Evolutionary conservation across 2,888 invertebrate species (phyloP), one percentile per base, ranked within the genome.

Genomic region (Blera fallax): DNA sequence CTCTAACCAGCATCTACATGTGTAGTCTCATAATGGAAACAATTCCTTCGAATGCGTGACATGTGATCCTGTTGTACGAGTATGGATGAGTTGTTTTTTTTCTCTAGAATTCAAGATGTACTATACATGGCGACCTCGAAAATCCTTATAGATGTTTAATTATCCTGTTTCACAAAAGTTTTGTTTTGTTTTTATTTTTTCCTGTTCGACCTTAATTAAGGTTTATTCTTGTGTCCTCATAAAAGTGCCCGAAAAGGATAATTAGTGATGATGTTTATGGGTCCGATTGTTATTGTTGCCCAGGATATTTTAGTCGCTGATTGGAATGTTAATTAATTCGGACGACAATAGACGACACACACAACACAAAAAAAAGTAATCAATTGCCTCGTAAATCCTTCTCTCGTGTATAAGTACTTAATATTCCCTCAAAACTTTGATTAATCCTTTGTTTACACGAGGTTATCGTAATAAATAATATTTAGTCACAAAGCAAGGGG

Each of bases 251-350:
- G 45, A 62, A 74, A 54, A 18, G 48, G 48, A 76, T 48, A 67
- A 76, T 67, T 67, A 58, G 45, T 27, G 76, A 54, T 45, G 43
- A 74, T 65, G 74, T 45, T 32, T 11, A 64, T 27, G 62, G 24
- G 6, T 5, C 21, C 56, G 40, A 69, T 50, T 56, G 70, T 70
- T 70, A 56, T 72, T 60, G 48, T 37, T 73, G 48, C 29, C 74
- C 32, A 11, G 8, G 74, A 52, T 48, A 40, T 34, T 27, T 37
- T 4, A 29, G 24, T 21, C n/a, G 24, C 50, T 70, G 60, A 45
- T 62, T 54, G 52, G 69, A 69, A 60, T 78, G 52, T 45, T 60
- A 78, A 78, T 70, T 69, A 70, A 78, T 70, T 78, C 60, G 10
- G 21, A 58, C 1, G 73, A 18, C 21, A 40, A 29, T 27, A 16